A percentile compares a stretch with the other conserved stretches of the same genome.
Conservation (phyloP, 2,888 invertebrate genomes). For the Phalangium opilio region DNA sequence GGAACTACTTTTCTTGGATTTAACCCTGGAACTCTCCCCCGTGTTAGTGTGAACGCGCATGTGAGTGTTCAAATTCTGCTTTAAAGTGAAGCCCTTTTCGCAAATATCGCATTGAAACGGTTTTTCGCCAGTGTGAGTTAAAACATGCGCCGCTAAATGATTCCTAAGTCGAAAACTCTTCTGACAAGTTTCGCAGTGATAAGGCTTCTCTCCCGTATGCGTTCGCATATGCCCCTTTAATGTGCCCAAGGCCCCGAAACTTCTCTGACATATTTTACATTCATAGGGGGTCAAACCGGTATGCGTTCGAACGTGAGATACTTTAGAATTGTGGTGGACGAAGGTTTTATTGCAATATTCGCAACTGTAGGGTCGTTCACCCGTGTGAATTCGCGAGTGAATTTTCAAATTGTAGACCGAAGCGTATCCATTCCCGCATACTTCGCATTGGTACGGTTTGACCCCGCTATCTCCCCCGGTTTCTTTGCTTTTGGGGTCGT, state of each 20-base stretch:
- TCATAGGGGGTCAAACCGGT: not conserved
- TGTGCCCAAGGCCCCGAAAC: not conserved
- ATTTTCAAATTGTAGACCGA: too few species aligned
- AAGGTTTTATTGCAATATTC: too few species aligned
- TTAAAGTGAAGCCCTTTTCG: not conserved
- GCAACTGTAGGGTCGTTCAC: too few species aligned
- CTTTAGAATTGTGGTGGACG: too few species aligned
- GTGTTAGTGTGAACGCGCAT: too few species aligned
- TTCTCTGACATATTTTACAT: not conserved
- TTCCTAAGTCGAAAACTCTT: not conserved
- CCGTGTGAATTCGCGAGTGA: slow-evolving; percentile 47
- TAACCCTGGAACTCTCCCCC: too few species aligned
- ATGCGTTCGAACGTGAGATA: not conserved
- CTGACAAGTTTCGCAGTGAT: not conserved
- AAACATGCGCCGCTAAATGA: not conserved
- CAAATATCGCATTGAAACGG: not conserved
- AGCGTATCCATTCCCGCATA: too few species aligned
- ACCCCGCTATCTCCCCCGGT: too few species aligned
- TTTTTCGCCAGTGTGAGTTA: not conserved
- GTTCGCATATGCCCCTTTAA: not conserved
- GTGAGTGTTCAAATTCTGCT: not conserved
- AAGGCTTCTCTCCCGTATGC: not conserved
- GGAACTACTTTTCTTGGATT: too few species aligned
- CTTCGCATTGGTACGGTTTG: too few species aligned
- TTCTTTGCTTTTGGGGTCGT: too few species aligned